Base-by-base conservation (phyloP, 2,113 vertebrate genomes). In the Xiphorhynchus elegans region DNA sequence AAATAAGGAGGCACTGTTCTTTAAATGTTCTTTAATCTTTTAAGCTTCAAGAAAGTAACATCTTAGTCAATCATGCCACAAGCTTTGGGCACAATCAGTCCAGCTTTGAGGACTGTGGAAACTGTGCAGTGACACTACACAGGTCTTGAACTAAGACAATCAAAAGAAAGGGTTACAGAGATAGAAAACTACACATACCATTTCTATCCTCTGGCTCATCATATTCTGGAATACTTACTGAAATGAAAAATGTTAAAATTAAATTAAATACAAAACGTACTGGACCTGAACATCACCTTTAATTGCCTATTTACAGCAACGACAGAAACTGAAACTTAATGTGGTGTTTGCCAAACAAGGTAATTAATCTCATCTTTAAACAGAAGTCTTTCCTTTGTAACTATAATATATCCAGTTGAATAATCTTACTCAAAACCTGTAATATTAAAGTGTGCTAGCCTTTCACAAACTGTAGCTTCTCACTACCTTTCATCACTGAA, bases 191-290 rank as follows among this genome's bases (percentile, higher is more conserved):
- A 56, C 96, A 97, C 98, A 81, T 98, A 98, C 98, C 98, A 97
- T 52, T 91, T 96, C 95, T 98, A 33, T 98, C 98, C 95, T 98
- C 97, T 96, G 97, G 74, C 90, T 98, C 98, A 97, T 98, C 98
- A 5, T 97, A 96, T 87, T 98, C 98, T 92, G 96, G 98, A 95
- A 98, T 98, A 95, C 83, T 98, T 98, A 98, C 98, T 98, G 98
- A 97, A 98, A 98, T 95, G 50, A 97, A 97, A 98, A 98, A 98
- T 58, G 74, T 96, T 96, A 91, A 68, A 40, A 92, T 86, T 69
- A 92, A 97, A 96, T 97, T 98, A 96, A 97, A 97, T 95, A 96
- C 73, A 97, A 93, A 89, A 37, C 17, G 11, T 90, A 67, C 90
- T 94, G 95, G 73, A 96, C 81, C 80, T 83, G 79, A 97, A 96